Base-by-base conservation (phyloP, 2,888 invertebrate genomes). In the Iphiclides podalirius region DNA sequence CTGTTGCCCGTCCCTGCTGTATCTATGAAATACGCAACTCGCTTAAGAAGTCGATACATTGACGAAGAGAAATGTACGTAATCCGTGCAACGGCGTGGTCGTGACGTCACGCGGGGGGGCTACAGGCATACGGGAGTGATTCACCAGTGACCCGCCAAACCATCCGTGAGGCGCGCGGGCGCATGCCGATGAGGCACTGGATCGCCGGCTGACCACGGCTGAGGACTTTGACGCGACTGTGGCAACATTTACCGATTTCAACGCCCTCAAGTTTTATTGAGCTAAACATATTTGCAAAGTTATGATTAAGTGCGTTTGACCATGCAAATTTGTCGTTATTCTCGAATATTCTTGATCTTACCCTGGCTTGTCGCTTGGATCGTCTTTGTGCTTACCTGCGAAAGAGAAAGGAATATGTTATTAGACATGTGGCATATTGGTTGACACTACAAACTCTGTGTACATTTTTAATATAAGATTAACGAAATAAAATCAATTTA, bases 81-180 rank as follows among this genome's bases (percentile, higher is more conserved):
- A 75, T 75, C 78, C 85, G 84, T 84, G 86, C 81, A 79, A 80
- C 82, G 75, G 59, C 59, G 53, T 62, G 71, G 66, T 85, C 87
- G 86, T 87, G 87, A 84, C 83, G 84, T 86, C 87, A 86, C 85
- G 83, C 79, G 63, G 69, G 4, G 31, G 56, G 55, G 58, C 46
- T 12, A 52, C 55, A 51, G 52, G 56, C 75, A 67, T 70, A 74
- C 69, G 61, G 61, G 71, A 72, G 76, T 85, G 85, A 85, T 76
- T 84, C 81, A 85, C 74, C n/a, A n/a, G n/a, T n/a, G n/a, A n/a
- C n/a, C 73, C 78, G 77, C 81, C 78, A 77, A 79, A 77, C 71
- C 79, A 74, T 70, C 70, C 66, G 70, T 66, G 75, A 71, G 74
- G 72, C 75, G 81, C 81, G 76, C 85, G 79, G 76, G 82, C 83